Percentiles rank a stretch among this genome's conserved stretches.
These are phyloP conservation scores for Orius insidiosus DNA, from an alignment of 1,140 invertebrate species.

Conservation along the genomic window DNA sequence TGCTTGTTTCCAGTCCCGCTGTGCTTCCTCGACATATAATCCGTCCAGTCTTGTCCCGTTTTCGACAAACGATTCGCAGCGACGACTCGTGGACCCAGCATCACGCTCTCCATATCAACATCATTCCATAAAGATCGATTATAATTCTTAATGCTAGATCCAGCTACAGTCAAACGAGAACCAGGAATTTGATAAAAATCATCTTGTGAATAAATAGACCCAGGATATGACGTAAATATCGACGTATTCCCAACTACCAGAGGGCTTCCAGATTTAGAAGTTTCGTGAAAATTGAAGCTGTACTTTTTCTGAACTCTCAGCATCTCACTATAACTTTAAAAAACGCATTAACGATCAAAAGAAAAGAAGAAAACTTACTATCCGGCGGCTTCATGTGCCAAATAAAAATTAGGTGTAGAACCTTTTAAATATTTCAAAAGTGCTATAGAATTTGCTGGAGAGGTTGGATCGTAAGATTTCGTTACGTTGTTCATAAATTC, in stretches of 20 bases:
- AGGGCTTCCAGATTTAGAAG: constrained; percentile 26
- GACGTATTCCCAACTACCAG: constrained; percentile 40
- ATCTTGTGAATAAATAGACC: constrained; percentile 67
- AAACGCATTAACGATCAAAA: constrained; percentile 14
- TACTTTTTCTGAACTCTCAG: constrained; percentile 78
- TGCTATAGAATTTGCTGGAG: constrained; percentile 33
- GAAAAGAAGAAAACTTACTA: constrained; percentile 27
- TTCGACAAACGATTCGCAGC: constrained; percentile 67
- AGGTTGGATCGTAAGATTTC: constrained; percentile 16
- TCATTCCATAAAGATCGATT: neutral
- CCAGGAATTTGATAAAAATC: constrained; percentile 56
- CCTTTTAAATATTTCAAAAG: constrained; percentile 39
- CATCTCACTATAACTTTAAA: constrained; percentile 75
- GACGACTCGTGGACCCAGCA: constrained; percentile 64
- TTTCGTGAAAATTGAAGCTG: constrained; percentile 56
- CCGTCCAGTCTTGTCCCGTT: constrained; percentile 52
- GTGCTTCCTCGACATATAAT: constrained; percentile 41
- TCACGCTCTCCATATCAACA: constrained; percentile 26
- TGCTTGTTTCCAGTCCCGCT: constrained; percentile 77
- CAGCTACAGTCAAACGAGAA: neutral
- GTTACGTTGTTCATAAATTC: constrained; percentile 27
- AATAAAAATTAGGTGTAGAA: constrained; percentile 30
- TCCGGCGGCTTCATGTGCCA: constrained; percentile 51
- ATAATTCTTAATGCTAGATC: neutral
- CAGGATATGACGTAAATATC: constrained; percentile 77